phyloP scores from a whole-genome alignment of 2,888 invertebrate genomes.

The Pasiphila rectangulata region DNA sequence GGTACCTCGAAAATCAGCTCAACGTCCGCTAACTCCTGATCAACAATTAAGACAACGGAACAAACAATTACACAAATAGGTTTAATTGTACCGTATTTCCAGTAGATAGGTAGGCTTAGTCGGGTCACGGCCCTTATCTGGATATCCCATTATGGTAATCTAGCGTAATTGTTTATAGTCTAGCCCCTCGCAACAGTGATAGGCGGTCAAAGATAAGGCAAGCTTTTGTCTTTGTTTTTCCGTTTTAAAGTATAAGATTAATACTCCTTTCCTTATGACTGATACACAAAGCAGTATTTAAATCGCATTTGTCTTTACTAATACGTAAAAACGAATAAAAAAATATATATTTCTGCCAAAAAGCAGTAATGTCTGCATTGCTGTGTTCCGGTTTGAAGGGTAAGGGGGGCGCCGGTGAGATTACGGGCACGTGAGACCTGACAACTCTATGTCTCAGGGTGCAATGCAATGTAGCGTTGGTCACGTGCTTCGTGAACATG shows the following conservation, averaged over 20 bases:
- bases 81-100: slow-evolving; percentile 21
- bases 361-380: no score
- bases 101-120: slow-evolving; percentile 17
- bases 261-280: no score
- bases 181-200: slow-evolving; percentile 26
- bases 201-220: slow-evolving; percentile 25
- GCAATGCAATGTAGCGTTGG: no score
- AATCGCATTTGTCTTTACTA: no score
- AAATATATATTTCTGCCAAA: no score
- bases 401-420: no score
- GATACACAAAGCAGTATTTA: no score
- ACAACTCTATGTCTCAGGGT: no score
- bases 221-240: background rate
- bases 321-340: no score
- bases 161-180: slow-evolving; percentile 47
- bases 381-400: no score
- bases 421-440: no score
- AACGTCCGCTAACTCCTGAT: slow-evolving; percentile 10
- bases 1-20: slow-evolving; percentile 12
- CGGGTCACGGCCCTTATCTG: slow-evolving; percentile 36
- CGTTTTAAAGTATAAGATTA: background rate
- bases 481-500: no score
- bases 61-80: slow-evolving; percentile 27
- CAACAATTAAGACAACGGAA: slow-evolving; percentile 19
- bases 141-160: slow-evolving; percentile 46